These are phyloP conservation scores for Mallotus villosus DNA, from an alignment of 2,797 vertebrate genomes.

Conservation along the genomic window DNA sequence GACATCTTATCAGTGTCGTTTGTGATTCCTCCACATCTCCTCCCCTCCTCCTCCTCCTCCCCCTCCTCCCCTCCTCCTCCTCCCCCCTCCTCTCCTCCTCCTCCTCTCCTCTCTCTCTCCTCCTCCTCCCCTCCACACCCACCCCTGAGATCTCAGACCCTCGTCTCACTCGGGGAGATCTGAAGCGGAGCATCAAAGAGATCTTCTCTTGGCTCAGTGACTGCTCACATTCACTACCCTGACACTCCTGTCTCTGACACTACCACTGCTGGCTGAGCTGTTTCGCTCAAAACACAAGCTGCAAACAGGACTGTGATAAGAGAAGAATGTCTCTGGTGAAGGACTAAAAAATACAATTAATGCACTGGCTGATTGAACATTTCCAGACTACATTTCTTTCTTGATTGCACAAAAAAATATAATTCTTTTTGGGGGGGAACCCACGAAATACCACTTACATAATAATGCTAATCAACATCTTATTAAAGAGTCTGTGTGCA, in stretches of 20 bases:
- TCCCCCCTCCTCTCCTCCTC: background rate
- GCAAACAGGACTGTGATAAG: background rate
- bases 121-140: background rate
- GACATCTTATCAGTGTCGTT: constrained; percentile 24
- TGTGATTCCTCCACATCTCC: constrained; percentile 1
- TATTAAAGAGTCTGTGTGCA: constrained; percentile 35
- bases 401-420: background rate
- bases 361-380: background rate
- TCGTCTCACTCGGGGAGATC: constrained; percentile 27
- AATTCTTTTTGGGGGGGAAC: background rate
- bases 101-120: background rate
- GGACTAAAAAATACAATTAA: background rate
- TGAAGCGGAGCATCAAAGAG: constrained; percentile 33
- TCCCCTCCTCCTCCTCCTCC: background rate
- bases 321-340: background rate
- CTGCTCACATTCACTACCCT: constrained; percentile 36
- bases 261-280: constrained; percentile 11
- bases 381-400: background rate
- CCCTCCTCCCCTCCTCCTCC: background rate
- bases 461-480: constrained; percentile 14
- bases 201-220: constrained; percentile 24
- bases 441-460: constrained; percentile 16
- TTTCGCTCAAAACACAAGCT: constrained; percentile 6
- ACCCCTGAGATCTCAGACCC: background rate
- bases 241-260: constrained; percentile 7